Conservation (phyloP, 2,888 invertebrate species). For the Limnephilus rhombicus region DNA sequence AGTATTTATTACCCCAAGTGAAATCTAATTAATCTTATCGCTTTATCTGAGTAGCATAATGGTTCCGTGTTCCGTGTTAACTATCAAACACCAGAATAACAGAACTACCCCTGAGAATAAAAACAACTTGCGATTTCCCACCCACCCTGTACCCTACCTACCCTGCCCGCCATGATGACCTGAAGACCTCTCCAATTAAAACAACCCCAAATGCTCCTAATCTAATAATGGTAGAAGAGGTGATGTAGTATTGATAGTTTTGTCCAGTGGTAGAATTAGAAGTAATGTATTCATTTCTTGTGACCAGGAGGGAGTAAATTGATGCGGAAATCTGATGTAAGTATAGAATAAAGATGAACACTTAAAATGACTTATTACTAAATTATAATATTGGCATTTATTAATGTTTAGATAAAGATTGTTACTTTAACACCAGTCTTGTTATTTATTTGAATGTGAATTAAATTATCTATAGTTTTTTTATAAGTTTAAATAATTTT, state of each 20-base stretch:
- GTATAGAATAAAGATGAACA: too few species aligned
- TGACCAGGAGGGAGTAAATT: background rate
- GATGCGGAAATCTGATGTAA: too few species aligned
- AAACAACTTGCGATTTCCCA: background rate
- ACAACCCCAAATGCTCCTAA: background rate
- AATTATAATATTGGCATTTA: too few species aligned
- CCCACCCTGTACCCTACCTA: background rate
- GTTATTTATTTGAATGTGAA: too few species aligned
- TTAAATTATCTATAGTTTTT: too few species aligned
- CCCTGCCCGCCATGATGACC: background rate
- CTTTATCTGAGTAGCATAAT: background rate
- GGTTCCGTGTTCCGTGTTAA: conserved; percentile 1
- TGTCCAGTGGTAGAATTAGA: background rate
- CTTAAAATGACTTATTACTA: too few species aligned
- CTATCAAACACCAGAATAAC: background rate
- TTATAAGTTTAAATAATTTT: too few species aligned
- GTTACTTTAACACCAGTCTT: too few species aligned
- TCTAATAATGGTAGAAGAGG: background rate
- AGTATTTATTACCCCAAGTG: background rate
- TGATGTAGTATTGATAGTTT: background rate
- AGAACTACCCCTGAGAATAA: background rate
- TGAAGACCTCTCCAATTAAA: background rate
- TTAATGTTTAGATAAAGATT: too few species aligned
- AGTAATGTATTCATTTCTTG: background rate
- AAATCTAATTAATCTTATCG: background rate